Percentiles rank a stretch among this genome's conserved stretches.
These are phyloP conservation scores for Carpatolechia fugitivella DNA, from an alignment of 2,888 invertebrate species.

Conservation along the genomic window DNA sequence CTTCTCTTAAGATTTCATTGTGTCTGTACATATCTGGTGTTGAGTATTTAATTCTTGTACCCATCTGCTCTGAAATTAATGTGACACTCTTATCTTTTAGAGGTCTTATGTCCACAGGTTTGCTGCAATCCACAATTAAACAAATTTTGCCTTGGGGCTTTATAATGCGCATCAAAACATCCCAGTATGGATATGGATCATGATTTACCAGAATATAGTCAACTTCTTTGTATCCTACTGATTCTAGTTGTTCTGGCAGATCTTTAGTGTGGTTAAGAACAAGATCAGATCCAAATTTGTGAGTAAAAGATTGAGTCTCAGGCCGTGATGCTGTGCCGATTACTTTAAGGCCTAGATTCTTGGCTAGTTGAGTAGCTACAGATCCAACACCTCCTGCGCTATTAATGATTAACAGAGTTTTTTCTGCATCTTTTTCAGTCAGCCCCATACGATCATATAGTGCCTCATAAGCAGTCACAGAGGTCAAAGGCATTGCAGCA, in stretches of 20 bases:
- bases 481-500: constrained; percentile 63
- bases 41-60: constrained; percentile 58
- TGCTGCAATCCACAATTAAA: constrained; percentile 59
- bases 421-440: constrained; percentile 60
- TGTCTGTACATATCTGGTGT: constrained; percentile 58
- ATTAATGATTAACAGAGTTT: constrained; percentile 59
- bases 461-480: constrained; percentile 60
- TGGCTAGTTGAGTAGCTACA: constrained; percentile 60
- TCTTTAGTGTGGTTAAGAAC: constrained; percentile 59
- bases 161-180: constrained; percentile 53
- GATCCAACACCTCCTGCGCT: constrained; percentile 70
- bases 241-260: constrained; percentile 51
- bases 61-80: constrained; percentile 60
- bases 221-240: constrained; percentile 49
- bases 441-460: constrained; percentile 54
- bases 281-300: constrained; percentile 49
- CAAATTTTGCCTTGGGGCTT: constrained; percentile 68
- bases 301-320: constrained; percentile 51
- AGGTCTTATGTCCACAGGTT: constrained; percentile 48
- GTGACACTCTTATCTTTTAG: constrained; percentile 66
- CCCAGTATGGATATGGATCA: constrained; percentile 68
- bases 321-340: constrained; percentile 65
- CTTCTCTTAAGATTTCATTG: constrained; percentile 48
- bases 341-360: constrained; percentile 55
- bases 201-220: constrained; percentile 63